Evolutionary conservation across 2,888 invertebrate species (phyloP).

Genomic region (Acanthosepion lycidas): DNA sequence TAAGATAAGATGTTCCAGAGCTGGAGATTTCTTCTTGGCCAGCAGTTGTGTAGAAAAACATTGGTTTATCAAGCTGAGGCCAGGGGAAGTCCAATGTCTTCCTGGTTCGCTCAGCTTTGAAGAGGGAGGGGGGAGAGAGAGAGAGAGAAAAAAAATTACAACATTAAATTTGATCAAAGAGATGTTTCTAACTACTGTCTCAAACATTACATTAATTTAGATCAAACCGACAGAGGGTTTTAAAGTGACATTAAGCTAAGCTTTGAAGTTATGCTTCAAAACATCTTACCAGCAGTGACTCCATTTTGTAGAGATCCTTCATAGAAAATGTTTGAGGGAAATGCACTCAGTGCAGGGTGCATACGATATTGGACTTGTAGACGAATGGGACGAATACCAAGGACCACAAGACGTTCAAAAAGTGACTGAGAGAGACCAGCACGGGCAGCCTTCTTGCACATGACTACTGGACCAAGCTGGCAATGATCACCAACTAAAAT

Average conservation of each 20-base stretch:
- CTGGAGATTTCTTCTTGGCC: conserved; percentile 99
- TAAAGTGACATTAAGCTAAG: no score
- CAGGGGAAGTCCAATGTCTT: conserved; percentile 93
- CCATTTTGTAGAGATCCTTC: conserved; percentile 99
- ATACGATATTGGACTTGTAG: conserved; percentile 97
- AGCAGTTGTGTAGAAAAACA: conserved; percentile 97
- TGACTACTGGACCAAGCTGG: conserved; percentile 98
- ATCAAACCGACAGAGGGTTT: no score
- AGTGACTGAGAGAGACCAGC: conserved; percentile 97
- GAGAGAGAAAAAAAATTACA: not conserved
- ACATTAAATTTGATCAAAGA: no score
- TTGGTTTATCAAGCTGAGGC: conserved; percentile 94
- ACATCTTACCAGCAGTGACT: conserved; percentile 85
- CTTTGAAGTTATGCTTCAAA: no score
- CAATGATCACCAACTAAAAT: conserved; percentile 99
- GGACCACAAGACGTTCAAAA: conserved; percentile 96
- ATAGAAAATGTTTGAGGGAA: conserved; percentile 99
- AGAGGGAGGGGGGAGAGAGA: conserved; percentile 51
- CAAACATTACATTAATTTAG: no score
- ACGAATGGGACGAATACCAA: conserved; percentile 96
- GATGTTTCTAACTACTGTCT: no score
- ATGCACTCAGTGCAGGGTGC: conserved; percentile 97
- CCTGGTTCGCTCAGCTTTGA: conserved; percentile 87
- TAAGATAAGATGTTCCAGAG: conserved; percentile 97
- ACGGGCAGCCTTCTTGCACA: conserved; percentile 98